Conservation (phyloP, 2,888 invertebrate genomes). For the Crossocerus cetratus region DNA sequence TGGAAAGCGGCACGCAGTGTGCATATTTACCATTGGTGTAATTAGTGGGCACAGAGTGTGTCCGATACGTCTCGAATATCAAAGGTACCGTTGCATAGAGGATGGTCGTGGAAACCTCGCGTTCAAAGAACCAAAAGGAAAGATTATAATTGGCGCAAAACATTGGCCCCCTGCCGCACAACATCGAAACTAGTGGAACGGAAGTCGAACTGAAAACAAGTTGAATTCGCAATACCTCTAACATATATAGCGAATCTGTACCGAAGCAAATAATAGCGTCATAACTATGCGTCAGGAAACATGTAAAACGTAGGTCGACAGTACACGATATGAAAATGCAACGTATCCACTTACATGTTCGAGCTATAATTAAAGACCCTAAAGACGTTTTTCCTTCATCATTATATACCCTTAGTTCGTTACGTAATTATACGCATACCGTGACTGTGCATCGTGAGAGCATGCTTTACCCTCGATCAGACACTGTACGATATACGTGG, state of each 20-base stretch:
- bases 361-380: conserved; percentile 13
- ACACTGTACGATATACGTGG: conserved; percentile 84
- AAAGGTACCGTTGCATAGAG: too few relatives aligned
- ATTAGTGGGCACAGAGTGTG: background rate
- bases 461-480: conserved; percentile 81
- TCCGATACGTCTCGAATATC: background rate
- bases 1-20: conserved; percentile 23
- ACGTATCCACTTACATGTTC: conserved; percentile 22
- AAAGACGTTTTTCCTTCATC: conserved; percentile 6
- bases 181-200: background rate
- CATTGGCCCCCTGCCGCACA: too few relatives aligned
- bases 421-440: conserved; percentile 79
- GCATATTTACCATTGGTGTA: conserved; percentile 24
- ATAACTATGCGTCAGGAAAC: background rate
- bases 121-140: background rate
- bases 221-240: background rate
- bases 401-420: conserved; percentile 30
- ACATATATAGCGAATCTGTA: background rate
- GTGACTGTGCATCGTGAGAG: conserved; percentile 78
- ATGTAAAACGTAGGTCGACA: conserved; percentile 13
- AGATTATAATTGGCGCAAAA: too few relatives aligned
- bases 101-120: background rate
- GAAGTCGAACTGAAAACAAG: background rate
- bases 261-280: background rate
- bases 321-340: conserved; percentile 17